These are phyloP conservation scores for Antechinus flavipes DNA, from an alignment of 2,113 vertebrate species.

Conservation along the genomic window DNA sequence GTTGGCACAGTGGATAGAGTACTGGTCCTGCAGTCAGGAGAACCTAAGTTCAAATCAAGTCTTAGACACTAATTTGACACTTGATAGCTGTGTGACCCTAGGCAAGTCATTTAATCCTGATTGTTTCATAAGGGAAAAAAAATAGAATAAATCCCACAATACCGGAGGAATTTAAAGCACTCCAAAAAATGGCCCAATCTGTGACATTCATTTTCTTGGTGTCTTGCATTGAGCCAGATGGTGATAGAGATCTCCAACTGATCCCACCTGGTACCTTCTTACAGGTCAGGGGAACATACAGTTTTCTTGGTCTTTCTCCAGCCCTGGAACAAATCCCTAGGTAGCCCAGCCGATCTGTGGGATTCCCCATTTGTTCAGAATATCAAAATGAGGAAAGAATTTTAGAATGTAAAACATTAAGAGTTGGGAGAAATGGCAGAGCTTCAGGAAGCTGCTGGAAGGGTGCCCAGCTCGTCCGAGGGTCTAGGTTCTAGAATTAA, in stretches of 20 bases:
- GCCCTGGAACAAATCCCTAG: neutral
- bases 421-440: neutral
- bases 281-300: neutral
- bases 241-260: neutral
- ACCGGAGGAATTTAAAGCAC: neutral
- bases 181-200: neutral
- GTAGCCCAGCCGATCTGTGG: neutral
- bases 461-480: neutral
- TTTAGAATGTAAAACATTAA: neutral
- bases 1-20: too few relatives aligned
- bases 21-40: too few relatives aligned
- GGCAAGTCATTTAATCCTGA: too few relatives aligned
- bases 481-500: neutral
- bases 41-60: too few relatives aligned
- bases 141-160: neutral
- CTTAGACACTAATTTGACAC: too few relatives aligned
- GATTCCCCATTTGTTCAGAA: neutral
- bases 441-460: neutral
- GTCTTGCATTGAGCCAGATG: neutral
- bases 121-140: neutral
- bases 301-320: neutral
- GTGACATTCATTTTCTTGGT: neutral
- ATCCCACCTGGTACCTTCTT: neutral
- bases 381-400: neutral
- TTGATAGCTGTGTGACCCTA: too few relatives aligned